Conservation (phyloP, 2,797 vertebrate species). For the Periophthalmus magnuspinnatus region DNA sequence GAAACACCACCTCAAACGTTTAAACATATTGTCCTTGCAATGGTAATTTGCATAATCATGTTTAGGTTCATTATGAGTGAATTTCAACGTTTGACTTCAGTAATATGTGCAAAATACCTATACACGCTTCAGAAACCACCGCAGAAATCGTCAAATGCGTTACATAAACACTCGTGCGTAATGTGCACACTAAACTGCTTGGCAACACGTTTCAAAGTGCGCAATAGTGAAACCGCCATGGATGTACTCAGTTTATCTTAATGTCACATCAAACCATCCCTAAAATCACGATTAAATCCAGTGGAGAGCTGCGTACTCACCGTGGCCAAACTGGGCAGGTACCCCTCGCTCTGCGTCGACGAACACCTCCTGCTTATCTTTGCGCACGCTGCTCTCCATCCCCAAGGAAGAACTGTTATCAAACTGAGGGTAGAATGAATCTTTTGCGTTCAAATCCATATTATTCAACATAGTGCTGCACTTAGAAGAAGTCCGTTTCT, state of each 20-base stretch:
- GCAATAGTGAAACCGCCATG: constrained; percentile 12
- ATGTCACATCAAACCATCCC: constrained; percentile 7
- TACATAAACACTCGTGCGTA: constrained; percentile 70
- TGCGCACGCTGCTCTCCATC: constrained; percentile 76
- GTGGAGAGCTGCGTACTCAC: constrained; percentile 74
- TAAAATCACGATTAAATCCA: constrained; percentile 42
- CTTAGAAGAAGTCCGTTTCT: constrained; percentile 71
- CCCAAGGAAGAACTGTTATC: constrained; percentile 80
- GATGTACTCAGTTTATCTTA: background rate
- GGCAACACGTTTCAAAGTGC: constrained; percentile 3
- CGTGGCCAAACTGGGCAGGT: constrained; percentile 83
- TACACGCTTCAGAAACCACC: constrained; percentile 5
- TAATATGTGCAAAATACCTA: background rate
- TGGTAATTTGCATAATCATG: background rate
- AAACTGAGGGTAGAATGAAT: constrained; percentile 86
- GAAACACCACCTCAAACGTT: background rate
- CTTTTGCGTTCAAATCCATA: constrained; percentile 91
- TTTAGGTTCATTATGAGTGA: background rate
- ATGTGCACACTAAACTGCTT: constrained; percentile 33
- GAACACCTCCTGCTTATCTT: constrained; percentile 80
- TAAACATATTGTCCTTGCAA: background rate
- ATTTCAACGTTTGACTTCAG: background rate
- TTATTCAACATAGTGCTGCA: constrained; percentile 86
- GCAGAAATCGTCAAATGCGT: constrained; percentile 46
- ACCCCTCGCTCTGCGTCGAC: constrained; percentile 77